These are phyloP conservation scores for Halcyon badia DNA, from an alignment of 2,797 vertebrate species.

Conservation along the genomic window DNA sequence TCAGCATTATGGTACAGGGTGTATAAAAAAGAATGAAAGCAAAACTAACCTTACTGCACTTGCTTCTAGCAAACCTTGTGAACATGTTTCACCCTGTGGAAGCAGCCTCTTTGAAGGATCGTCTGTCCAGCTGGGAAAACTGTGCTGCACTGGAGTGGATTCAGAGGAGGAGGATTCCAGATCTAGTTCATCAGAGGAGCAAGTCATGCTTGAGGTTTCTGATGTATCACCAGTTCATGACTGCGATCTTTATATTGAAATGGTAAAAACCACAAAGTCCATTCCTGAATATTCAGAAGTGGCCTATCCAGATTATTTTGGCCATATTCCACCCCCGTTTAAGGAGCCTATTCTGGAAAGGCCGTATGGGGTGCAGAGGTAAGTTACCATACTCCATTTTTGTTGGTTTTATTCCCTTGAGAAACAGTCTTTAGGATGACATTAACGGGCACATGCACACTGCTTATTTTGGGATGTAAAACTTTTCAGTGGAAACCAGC, in stretches of 20 bases:
- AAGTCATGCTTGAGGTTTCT: constrained; percentile 83
- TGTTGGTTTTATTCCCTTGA: neutral
- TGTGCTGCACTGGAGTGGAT: constrained; percentile 87
- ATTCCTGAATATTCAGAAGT: constrained; percentile 94
- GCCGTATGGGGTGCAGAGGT: constrained; percentile 97
- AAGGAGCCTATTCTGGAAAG: constrained; percentile 93
- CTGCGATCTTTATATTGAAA: constrained; percentile 93
- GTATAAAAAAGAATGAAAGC: constrained; percentile 65
- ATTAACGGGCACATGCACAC: neutral
- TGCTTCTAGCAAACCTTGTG: constrained; percentile 66
- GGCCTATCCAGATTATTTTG: constrained; percentile 98
- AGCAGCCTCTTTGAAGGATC: constrained; percentile 80
- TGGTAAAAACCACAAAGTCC: constrained; percentile 91
- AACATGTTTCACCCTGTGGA: constrained; percentile 76
- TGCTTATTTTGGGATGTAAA: neutral
- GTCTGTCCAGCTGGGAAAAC: constrained; percentile 81
- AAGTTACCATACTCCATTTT: constrained; percentile 58
- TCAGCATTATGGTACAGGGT: neutral
- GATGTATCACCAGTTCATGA: constrained; percentile 92
- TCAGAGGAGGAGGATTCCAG: constrained; percentile 86
- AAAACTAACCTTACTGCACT: constrained; percentile 67
- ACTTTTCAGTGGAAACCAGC: neutral
- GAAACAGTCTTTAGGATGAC: neutral
- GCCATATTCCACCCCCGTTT: constrained; percentile 91
- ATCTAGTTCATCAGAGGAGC: constrained; percentile 82